Conservation (phyloP, 1,140 invertebrate species). For the Brevipalpus yothersi region DNA sequence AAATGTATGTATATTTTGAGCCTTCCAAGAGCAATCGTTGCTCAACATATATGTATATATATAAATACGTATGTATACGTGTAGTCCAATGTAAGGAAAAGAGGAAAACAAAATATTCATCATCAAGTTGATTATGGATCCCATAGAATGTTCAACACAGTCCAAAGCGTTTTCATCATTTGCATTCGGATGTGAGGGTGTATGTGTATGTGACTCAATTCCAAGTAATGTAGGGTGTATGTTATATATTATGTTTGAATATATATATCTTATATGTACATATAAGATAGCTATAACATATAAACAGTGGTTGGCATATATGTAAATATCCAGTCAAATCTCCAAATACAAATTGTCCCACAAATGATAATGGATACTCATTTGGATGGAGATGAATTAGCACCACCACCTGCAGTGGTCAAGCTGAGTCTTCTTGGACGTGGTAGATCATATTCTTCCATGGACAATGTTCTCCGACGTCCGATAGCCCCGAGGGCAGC, state of each 20-base stretch:
- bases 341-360: neutral
- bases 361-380: neutral
- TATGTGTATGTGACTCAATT: too few species aligned
- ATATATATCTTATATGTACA: too few species aligned
- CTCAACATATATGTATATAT: too few species aligned
- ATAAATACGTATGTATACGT: too few species aligned
- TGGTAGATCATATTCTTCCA: slow-evolving; percentile 15
- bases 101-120: neutral
- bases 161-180: too few species aligned
- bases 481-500: slow-evolving; percentile 13
- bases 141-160: neutral
- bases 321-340: neutral
- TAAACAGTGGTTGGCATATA: neutral
- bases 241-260: too few species aligned
- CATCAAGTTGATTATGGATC: neutral
- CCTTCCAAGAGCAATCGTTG: too few species aligned
- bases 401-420: neutral
- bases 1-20: too few species aligned
- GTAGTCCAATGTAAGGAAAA: neutral
- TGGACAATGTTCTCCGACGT: slow-evolving; percentile 15
- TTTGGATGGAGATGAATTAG: neutral
- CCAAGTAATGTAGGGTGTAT: too few species aligned
- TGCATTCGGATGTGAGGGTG: too few species aligned
- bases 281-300: neutral
- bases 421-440: neutral